Base-by-base conservation (phyloP, 2,888 invertebrate species). In the Ptychoptera albimana region DNA sequence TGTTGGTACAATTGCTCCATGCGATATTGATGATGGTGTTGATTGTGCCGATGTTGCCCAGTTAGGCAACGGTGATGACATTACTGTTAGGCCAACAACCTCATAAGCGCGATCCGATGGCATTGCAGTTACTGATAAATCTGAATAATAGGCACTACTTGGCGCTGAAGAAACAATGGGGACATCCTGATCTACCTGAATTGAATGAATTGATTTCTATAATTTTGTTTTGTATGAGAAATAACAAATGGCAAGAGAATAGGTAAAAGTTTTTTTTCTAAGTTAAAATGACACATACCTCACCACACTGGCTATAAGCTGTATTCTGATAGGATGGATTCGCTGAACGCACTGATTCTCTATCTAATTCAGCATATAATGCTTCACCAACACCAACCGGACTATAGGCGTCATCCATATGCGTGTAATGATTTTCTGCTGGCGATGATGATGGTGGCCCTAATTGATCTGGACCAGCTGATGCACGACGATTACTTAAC, bases 61-160 rank as follows among this genome's bases (percentile, higher is more conserved):
- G 51, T 64, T 61, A 44, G 61, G 62, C 46, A 66, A 46, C 5
- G 70, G 70, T 46, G 64, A 60, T 7, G 70, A 68, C 60, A 69
- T 61, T 39, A 71, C 67, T 38, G 68, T 66, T 39, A 71, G 58
- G 12, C 74, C 75, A 11, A 76, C 74, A 14, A 74, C 69, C 60
- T 76, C 75, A 54, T 76, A 76, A 37, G 73, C 73, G 46, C 74
- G 58, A 51, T 75, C 75, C 35, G 60, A 60, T 15, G 68, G 66
- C 48, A 71, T 67, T 38, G 60, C 65, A 12, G 69, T 70, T 13
- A 72, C 69, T 12, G 75, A 75, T 45, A 81, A 65, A 61, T 81
- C 80, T 46, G 79, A 79, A 59, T 81, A 81, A 59, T 81, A 81
- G 23, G 80, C 80, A 62, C 79, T 79, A 57, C 79, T 79, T n/a